Base-by-base conservation (phyloP, 2,797 vertebrate genomes). In the Bradypodion ventrale region DNA sequence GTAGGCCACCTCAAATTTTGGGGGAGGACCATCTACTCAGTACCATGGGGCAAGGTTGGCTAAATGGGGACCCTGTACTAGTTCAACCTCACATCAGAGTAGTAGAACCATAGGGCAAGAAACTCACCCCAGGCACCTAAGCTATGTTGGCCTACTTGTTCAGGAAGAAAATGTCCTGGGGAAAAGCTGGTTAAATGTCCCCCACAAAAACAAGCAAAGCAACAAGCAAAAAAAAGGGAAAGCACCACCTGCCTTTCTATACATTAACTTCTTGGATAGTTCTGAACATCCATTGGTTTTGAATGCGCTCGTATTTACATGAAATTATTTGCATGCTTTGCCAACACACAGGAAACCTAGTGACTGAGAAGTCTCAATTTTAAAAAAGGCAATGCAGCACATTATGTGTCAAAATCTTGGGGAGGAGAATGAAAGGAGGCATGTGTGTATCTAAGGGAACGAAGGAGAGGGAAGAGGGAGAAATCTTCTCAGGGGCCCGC, bases 321-420 rank as follows among this genome's bases (percentile, higher is more conserved):
- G 79, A 86, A 80, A 81, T 59, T 40, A 62, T 66, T 73, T 16
- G 49, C 66, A 81, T 25, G 63, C 65, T 75, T 83, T 62, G 46
- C 44, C 75, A 68, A n/a, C 56, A 80, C 40, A n/a, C 60, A 35
- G 52, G 52, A 46, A 76, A 83, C 77, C 35, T 46, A 77, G 29
- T 29, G 46, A 77, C 49, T 2, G 37, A 69, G 7, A 40, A 77
- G 35, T 12, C 40, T 60, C 35, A 60, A 60, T 44, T 40, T 52
- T 52, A 56, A 59, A 37, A 77, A 69, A 69, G 27, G 63, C 73
- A 77, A 4, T 59, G 60, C 27, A 69, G 15, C 29, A 32, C 52
- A 56, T 49, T 35, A 40, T 80, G 73, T 62, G 56, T 52, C 63
- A 76, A 76, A 76, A 69, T 69, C 29, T 44, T 35, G 49, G 13